Base-by-base conservation (phyloP, 1,140 invertebrate species). In the Oncopeltus fasciatus region DNA sequence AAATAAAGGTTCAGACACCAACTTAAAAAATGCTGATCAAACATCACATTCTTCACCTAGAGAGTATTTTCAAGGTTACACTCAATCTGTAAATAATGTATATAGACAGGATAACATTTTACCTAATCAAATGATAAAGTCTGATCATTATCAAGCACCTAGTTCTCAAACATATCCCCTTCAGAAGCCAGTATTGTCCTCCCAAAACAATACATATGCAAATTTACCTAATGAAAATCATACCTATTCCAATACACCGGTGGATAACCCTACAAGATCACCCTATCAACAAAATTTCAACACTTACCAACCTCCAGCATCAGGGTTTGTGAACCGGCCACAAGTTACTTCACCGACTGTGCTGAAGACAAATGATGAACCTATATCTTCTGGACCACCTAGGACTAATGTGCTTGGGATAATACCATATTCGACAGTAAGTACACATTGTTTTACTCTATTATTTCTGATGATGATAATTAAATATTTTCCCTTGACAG, bases 341-440 rank as follows among this genome's bases (percentile, higher is more conserved):
- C 49, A 53, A 24, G 24, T 53, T 18, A 2, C 26, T 2, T 24
- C 49, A 1, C 8, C 24, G 18, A 21, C 49, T 27, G 20, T 24
- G 49, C 16, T 24, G 16, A 53, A 24, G 21, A 46, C 33, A 29
- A 47, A 14, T 3, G 60, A 61, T 49, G 43, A 44, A 18, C 63
- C 62, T 16, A 27, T 59, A 4, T 57, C 43, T 58, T 63, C 63
- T 46, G 61, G 63, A 16, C 66, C 63, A 46, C 66, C 64, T 2
- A 61, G 64, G 18, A 66, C 65, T 1, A 64, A 64, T 38, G 63
- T 47, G 21, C 31, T 64, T 8, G 59, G 63, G 31, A 61, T 65
- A 14, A 61, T 60, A 28, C 60, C 66, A 29, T 65, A 65, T 62
- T n/a, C 51, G 18, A 60, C 60, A 28, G 60, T 64, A 63, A 57